phyloP scores from a whole-genome alignment of 2,888 invertebrate genomes.

The Syritta pipiens region DNA sequence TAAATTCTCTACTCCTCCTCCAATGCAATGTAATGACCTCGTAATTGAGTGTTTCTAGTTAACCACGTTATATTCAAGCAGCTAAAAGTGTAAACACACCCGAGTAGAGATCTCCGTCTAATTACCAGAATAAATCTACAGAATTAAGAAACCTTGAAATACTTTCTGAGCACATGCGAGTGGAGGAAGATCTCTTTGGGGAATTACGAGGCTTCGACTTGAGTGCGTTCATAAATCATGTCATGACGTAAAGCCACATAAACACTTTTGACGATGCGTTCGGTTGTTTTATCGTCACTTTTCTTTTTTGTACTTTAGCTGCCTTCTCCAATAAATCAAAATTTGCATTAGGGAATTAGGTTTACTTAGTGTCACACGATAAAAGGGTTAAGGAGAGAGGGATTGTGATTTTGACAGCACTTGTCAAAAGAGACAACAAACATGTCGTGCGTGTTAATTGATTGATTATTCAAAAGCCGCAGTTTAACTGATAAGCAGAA shows the following conservation, averaged over 20 bases:
- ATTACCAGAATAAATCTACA: constrained; percentile 58
- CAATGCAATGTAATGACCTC: background rate
- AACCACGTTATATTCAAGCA: background rate
- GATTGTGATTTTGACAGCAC: too few relatives aligned
- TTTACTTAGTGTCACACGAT: constrained; percentile 15
- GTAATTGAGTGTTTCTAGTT: background rate
- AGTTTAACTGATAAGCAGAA: too few relatives aligned
- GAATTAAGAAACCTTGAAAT: constrained; percentile 53
- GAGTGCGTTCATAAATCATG: background rate
- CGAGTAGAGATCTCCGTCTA: constrained; percentile 18
- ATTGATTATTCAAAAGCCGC: too few relatives aligned
- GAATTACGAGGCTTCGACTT: background rate
- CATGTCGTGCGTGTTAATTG: too few relatives aligned
- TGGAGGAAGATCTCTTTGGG: background rate
- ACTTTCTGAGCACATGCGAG: background rate
- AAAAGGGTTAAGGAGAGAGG: constrained; percentile 36
- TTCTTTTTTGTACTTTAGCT: background rate
- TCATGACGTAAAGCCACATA: background rate
- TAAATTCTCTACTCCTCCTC: background rate
- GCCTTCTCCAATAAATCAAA: constrained; percentile 7
- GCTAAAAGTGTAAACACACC: background rate
- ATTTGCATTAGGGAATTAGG: constrained; percentile 3
- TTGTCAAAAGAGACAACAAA: too few relatives aligned
- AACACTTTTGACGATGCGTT: background rate
- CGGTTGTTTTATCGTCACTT: background rate